Evolutionary conservation across 2,888 invertebrate genomes (phyloP), one percentile per base, ranked within the genome.

Genomic region (Amiota communis): DNA sequence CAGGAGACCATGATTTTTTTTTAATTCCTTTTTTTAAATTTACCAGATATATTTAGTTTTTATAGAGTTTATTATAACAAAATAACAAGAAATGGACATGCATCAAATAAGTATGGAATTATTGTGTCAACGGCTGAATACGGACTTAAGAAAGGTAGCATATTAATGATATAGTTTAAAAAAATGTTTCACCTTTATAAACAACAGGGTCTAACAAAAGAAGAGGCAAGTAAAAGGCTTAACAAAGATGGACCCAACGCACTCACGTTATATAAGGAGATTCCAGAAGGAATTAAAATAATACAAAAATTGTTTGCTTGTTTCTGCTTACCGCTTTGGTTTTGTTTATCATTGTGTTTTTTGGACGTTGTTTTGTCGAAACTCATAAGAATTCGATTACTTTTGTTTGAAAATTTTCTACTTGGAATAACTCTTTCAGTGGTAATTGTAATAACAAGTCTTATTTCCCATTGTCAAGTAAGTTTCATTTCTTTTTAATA

Each of bases 201-300:
- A 20, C 49, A 8, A 68, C 17, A 68, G 97, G 98, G 98, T 92
- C 94, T 98, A 91, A 97, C 97, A 91, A 95, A 96, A 91, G 95
- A 95, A 86, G 96, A 96, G 93, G 98, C 97, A 90, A 96, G 96
- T 91, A 96, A 97, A 91, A 95, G 96, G 89, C 92, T 97, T 88
- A 96, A 96, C 91, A 92, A 97, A 90, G 97, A 97, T 92, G 97
- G 97, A 89, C 97, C 96, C 87, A 98, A 98, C 90, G 95, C 97
- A 86, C 93, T 98, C 88, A 97, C 97, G 86, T 97, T 97, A 87
- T 97, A 97, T 83, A 96, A 96, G 92, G 96, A 95, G 90, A 97
- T 97, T 75, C 98, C 98, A 86, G 98, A 98, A 93, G 98, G 98
- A 98, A 95, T 98, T 85, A 98, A 98, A 91, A 98, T 98, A 92